Base-by-base conservation (phyloP, 2,797 vertebrate genomes). In the Myripristis murdjan region DNA sequence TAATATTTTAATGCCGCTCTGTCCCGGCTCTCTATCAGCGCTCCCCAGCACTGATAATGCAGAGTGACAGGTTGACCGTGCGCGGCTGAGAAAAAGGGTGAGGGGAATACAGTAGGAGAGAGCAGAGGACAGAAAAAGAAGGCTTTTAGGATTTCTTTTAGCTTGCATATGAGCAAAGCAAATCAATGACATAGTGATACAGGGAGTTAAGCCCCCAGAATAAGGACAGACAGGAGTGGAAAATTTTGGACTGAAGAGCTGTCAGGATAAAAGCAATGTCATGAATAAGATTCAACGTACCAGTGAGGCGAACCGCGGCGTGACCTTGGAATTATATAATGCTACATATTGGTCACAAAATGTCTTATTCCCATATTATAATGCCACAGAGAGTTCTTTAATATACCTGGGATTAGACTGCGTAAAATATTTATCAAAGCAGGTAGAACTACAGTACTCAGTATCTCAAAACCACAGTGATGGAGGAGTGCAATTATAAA, bases 111-210 rank as follows among this genome's bases (percentile, higher is more conserved):
- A 64, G 69, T 14, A 33, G 65, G 28, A 26, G 66, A 64, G 58
- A 43, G 73, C 2, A 2, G 31, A 66, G 64, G 48, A 46, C 16
- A 59, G 57, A 73, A 68, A 55, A 64, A 56, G 31, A 56, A 65
- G 53, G 69, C 73, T 74, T 82, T 80, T 55, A 75, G 67, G 71
- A 75, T 85, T 88, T 70, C 58, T 77, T 59, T 60, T 68, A 71
- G 75, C 75, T 79, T 87, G 77, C 81, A 81, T 76, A 75, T 79
- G 82, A 85, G 82, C 77, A 84, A 70, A 77, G 78, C 77, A 84
- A 90, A 88, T 78, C 68, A 89, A 85, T 87, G 85, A 85, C 83
- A 87, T 53, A 54, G 79, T 65, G 70, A 88, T 76, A 75, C 64
- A 63, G 81, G 60, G 63, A 87, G 82, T 73, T 75, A 79, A 81